Evolutionary conservation across 2,888 invertebrate genomes (phyloP).

Genomic region (Meteorus colon): DNA sequence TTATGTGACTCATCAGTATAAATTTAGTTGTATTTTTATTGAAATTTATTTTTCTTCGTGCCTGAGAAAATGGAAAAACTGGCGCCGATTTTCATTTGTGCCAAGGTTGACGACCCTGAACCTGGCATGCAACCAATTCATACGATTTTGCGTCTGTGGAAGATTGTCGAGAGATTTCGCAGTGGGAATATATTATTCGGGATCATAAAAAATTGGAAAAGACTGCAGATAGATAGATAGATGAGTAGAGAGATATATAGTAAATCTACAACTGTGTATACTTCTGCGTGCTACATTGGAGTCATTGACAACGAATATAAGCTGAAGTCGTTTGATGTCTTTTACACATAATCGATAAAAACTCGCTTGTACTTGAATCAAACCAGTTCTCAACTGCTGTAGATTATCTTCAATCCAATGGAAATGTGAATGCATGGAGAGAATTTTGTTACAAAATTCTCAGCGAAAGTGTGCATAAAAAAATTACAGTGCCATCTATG

Average conservation of each 20-base stretch:
- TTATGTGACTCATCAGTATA: background rate
- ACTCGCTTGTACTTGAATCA: background rate
- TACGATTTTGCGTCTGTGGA: background rate
- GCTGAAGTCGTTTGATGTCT: constrained; percentile 6
- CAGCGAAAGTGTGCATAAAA: too few species aligned
- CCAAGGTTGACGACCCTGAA: constrained; percentile 31
- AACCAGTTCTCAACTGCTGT: background rate
- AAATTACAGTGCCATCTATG: too few species aligned
- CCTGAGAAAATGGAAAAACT: background rate
- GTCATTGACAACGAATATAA: background rate
- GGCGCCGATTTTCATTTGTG: constrained; percentile 24
- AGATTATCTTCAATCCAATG: background rate
- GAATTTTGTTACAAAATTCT: too few species aligned
- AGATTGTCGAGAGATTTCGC: background rate
- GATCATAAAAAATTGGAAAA: background rate
- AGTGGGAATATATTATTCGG: background rate
- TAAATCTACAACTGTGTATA: background rate
- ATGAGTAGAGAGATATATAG: background rate
- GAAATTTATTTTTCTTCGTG: background rate
- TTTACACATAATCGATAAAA: background rate
- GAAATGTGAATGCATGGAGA: background rate
- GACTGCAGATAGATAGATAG: background rate
- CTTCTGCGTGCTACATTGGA: background rate
- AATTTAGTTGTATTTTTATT: background rate
- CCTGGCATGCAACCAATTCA: constrained; percentile 31